Percentiles rank a stretch among this genome's conserved stretches.
These are phyloP conservation scores for Erythrocercus mccallii DNA, from an alignment of 2,113 vertebrate species.

Conservation along the genomic window DNA sequence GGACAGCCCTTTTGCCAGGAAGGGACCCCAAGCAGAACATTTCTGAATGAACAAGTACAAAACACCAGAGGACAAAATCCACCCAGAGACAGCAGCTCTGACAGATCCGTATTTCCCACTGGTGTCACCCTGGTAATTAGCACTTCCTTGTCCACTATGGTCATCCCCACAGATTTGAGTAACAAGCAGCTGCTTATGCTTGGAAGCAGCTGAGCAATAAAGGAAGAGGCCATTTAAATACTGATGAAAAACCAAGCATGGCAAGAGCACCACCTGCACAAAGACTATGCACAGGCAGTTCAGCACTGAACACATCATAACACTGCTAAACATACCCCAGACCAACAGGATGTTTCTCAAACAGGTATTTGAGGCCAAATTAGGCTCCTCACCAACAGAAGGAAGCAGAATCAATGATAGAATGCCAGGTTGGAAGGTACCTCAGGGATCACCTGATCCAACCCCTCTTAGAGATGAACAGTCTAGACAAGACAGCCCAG, in stretches of 20 bases:
- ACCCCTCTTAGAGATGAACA: neutral
- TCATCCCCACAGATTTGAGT: neutral
- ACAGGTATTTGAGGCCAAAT: neutral
- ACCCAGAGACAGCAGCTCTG: neutral
- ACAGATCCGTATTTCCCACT: neutral
- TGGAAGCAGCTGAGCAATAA: neutral
- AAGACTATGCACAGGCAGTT: neutral
- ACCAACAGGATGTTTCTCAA: neutral
- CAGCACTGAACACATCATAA: neutral
- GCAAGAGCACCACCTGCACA: neutral
- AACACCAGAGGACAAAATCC: neutral
- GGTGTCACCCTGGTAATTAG: neutral
- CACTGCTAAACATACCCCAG: neutral
- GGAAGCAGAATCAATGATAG: neutral
- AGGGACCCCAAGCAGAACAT: neutral
- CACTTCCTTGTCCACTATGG: neutral
- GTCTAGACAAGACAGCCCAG: neutral
- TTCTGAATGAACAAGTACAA: neutral
- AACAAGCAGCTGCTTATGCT: neutral
- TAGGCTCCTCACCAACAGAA: neutral
- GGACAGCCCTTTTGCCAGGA: neutral
- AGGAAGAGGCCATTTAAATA: neutral
- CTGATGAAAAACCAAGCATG: accelerated
- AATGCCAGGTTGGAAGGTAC: neutral
- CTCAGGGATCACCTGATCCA: neutral